Evolutionary conservation across 1,140 invertebrate genomes (phyloP), one percentile per base, ranked within the genome.

Genomic region (Pogonomyrmex californicus): DNA sequence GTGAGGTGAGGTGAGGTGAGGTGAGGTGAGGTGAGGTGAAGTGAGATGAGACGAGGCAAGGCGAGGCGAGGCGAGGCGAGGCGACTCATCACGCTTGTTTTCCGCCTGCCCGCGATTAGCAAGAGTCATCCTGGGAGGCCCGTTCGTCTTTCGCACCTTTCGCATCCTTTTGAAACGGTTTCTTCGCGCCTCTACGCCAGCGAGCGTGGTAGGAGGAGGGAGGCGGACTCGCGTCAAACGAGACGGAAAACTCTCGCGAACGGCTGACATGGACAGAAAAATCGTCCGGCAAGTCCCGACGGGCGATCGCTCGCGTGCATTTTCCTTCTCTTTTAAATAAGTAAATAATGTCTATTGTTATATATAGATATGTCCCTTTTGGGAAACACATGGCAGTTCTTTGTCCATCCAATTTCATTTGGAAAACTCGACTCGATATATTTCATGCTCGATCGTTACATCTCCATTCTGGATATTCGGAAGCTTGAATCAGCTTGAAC

Each of bases 31-130:
- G 23, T 23, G 23, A 23, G 0, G 23, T 23, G 23, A 23, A 23
- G 23, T 23, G 23, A 23, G 23, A 23, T n/a, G n/a, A n/a, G n/a
- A n/a, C 14, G 73, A 47, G 73, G 9, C 14, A 23, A 62, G 73
- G 0, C 4, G 56, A 62, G 56, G 0, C 14, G 73, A 65, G 76
- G n/a, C 76, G 76, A 78, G 44, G 60, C 60, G 76, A 82, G 88
- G 92, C 93, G 91, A 94, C 93, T 94, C 92, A 94, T 93, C 91
- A 90, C 91, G 92, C 93, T 93, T 93, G 92, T 93, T 93, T 94
- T 92, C 93, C 93, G 92, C 91, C 91, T 90, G 88, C 91, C 90
- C 91, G 88, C 91, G 92, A 94, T 94, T 94, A 92, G 93, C 90
- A 88, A 91, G 88, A 88, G 85, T 91, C 91, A 86, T 92, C 91